phyloP scores from a whole-genome alignment of 23 tunicate species.

The Trididemnum miniatum region DNA sequence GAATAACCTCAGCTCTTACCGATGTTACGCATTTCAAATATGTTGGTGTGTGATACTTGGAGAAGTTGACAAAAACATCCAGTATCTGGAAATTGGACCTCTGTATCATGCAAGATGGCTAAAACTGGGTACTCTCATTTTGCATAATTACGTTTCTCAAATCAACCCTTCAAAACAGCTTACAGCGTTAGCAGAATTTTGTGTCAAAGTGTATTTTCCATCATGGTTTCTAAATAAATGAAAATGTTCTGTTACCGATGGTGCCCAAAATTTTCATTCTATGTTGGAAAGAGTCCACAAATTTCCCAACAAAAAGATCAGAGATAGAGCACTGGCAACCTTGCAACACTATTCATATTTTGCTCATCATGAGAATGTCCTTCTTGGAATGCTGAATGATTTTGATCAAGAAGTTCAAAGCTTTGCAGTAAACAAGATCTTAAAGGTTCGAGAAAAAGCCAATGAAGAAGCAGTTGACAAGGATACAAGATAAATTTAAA shows the following conservation, averaged over 20 bases:
- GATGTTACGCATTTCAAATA: constrained; percentile 23
- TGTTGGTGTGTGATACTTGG: constrained; percentile 21
- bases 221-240: constrained; percentile 27
- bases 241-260: constrained; percentile 4
- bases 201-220: constrained; percentile 23
- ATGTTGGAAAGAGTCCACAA: neutral
- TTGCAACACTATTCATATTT: constrained; percentile 28
- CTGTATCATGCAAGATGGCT: constrained; percentile 39
- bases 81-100: constrained; percentile 20
- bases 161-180: neutral
- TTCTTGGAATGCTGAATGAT: constrained; percentile 33
- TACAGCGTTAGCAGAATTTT: constrained; percentile 22
- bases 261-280: constrained; percentile 8
- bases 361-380: constrained; percentile 45
- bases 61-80: constrained; percentile 9
- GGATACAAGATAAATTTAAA: neutral
- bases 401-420: constrained; percentile 8
- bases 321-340: neutral
- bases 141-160: constrained; percentile 19
- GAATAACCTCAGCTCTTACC: constrained; percentile 38
- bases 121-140: constrained; percentile 19
- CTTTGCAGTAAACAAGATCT: constrained; percentile 7
- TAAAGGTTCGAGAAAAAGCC: neutral
- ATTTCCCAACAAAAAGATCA: constrained; percentile 17
- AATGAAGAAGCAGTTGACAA: constrained; percentile 7